These are phyloP conservation scores for Pseudopleuronectes americanus DNA, from an alignment of 2,797 vertebrate species.

Conservation along the genomic window DNA sequence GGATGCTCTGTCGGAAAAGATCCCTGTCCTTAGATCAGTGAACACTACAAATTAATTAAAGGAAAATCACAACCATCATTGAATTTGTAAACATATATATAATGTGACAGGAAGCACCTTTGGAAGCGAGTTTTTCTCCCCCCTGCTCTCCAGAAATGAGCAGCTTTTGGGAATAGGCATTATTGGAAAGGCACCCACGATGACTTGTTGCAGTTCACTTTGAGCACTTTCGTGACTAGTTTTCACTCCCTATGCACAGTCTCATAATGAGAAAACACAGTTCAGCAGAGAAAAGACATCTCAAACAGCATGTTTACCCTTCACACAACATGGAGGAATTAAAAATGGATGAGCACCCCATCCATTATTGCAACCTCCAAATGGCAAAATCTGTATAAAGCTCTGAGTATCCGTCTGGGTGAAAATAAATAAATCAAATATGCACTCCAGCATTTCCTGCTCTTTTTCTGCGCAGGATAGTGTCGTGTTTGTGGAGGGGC, in stretches of 20 bases:
- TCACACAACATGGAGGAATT: slow-evolving; percentile 87
- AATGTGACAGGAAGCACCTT: slow-evolving; percentile 44
- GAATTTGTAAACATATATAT: slow-evolving; percentile 26
- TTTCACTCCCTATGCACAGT: slow-evolving; percentile 69
- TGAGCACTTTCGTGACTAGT: slow-evolving; percentile 76
- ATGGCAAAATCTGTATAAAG: slow-evolving; percentile 88
- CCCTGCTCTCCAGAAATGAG: slow-evolving; percentile 39
- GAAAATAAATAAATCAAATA: slow-evolving; percentile 90
- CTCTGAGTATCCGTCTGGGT: slow-evolving; percentile 86
- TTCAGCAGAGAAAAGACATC: slow-evolving; percentile 85
- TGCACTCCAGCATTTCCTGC: slow-evolving; percentile 84
- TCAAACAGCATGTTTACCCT: slow-evolving; percentile 88
- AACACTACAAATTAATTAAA: slow-evolving; percentile 65
- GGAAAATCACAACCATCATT: slow-evolving; percentile 47
- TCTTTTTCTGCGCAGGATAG: slow-evolving; percentile 74
- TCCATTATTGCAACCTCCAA: slow-evolving; percentile 90
- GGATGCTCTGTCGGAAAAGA: slow-evolving; percentile 69
- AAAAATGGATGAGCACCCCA: slow-evolving; percentile 87
- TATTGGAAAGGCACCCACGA: slow-evolving; percentile 62
- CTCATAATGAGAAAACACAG: slow-evolving; percentile 84
- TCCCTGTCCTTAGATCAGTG: slow-evolving; percentile 63
- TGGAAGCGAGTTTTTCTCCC: slow-evolving; percentile 20
- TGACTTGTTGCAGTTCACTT: slow-evolving; percentile 74
- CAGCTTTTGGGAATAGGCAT: slow-evolving; percentile 56
- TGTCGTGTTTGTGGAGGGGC: slow-evolving; percentile 72